Percentiles rank a stretch among this genome's conserved stretches.
These are phyloP conservation scores for Brachyhypopomus gauderio DNA, from an alignment of 2,113 vertebrate species.

Conservation along the genomic window DNA sequence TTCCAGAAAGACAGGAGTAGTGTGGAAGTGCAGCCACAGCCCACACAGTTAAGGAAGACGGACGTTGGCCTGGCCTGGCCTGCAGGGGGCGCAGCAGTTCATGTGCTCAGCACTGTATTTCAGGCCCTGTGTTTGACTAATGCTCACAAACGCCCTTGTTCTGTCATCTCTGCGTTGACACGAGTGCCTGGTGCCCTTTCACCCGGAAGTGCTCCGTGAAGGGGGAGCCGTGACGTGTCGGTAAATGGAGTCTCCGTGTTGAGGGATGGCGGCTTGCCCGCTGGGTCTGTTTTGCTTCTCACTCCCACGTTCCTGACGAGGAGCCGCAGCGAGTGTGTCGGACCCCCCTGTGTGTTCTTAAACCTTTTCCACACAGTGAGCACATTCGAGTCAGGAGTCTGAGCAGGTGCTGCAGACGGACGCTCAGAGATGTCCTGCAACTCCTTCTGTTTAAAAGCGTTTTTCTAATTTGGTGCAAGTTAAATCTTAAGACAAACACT, in stretches of 20 bases:
- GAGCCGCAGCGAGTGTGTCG: conserved; percentile 24
- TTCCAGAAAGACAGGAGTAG: too few relatives aligned
- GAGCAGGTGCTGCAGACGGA: neutral
- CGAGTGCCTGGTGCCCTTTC: neutral
- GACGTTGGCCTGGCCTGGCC: too few relatives aligned
- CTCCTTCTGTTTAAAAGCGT: too few relatives aligned
- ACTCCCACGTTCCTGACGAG: conserved; percentile 34
- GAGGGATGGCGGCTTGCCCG: neutral
- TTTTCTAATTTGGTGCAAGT: neutral
- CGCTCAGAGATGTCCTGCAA: too few relatives aligned
- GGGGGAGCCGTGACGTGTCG: neutral
- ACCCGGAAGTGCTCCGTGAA: neutral
- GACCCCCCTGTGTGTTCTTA: conserved; percentile 30
- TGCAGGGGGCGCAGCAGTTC: neutral
- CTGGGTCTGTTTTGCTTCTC: conserved; percentile 15
- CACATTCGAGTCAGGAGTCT: conserved; percentile 24
- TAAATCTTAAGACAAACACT: neutral
- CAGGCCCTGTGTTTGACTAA: neutral
- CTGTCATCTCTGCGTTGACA: neutral
- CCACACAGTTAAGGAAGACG: too few relatives aligned
- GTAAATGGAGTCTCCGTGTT: conserved; percentile 10
- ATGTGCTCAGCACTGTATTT: too few relatives aligned
- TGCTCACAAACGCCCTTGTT: too few relatives aligned
- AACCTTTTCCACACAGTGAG: neutral
- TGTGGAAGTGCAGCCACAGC: too few relatives aligned